A percentile compares a stretch with the other conserved stretches of the same genome.
phyloP scores from a whole-genome alignment of 2,888 invertebrate genomes.

The Zhengitettix transpicula region DNA sequence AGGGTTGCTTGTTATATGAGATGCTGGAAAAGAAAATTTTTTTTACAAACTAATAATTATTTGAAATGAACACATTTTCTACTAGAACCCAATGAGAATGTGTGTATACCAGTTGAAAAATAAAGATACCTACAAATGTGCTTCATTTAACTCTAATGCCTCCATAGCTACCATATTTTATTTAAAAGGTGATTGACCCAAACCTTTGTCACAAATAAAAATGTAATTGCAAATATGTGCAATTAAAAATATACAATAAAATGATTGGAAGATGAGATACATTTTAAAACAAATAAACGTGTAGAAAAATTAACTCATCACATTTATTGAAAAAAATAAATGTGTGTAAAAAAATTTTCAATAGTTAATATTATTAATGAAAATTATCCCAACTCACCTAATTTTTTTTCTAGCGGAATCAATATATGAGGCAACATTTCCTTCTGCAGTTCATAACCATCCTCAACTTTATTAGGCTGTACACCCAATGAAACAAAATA shows the following conservation, averaged over 20 bases:
- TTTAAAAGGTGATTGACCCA: not conserved
- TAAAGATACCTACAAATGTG: too few relatives aligned
- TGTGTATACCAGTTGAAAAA: too few relatives aligned
- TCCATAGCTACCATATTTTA: too few relatives aligned
- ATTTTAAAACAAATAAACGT: not conserved
- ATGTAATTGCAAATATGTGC: not conserved
- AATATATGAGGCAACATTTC: constrained; percentile 65
- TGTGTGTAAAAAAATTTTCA: not conserved
- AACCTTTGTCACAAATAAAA: not conserved
- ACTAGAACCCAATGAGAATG: too few relatives aligned
- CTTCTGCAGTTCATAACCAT: constrained; percentile 29
- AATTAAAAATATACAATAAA: not conserved
- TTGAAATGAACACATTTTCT: not conserved
- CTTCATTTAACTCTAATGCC: too few relatives aligned
- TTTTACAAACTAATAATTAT: too few relatives aligned
- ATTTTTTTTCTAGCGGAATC: constrained; percentile 71
- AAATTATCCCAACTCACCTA: constrained; percentile 26
- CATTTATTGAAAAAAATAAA: not conserved
- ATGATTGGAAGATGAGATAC: not conserved
- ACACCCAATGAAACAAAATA: constrained; percentile 66
- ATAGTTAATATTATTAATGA: not conserved
- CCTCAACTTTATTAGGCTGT: constrained; percentile 43
- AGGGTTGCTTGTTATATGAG: constrained; percentile 65
- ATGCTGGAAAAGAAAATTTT: constrained; percentile 33
- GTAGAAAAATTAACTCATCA: too few relatives aligned